phyloP scores from a whole-genome alignment of 35 echinoderm and acorn worm species.

The Ophiothrix spiculata region DNA sequence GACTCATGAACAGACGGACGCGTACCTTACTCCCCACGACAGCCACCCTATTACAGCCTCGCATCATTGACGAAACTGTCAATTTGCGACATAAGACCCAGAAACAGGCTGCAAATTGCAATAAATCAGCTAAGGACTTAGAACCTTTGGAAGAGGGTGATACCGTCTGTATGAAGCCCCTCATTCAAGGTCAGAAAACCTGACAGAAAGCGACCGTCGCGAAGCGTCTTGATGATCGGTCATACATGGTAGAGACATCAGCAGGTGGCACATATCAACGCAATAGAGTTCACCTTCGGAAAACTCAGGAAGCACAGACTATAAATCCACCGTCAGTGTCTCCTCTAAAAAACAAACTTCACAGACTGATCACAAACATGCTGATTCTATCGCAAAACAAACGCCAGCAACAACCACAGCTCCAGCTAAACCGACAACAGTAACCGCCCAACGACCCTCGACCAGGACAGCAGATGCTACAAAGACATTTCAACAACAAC shows the following conservation, averaged over 20 bases:
- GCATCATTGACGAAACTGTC: constrained; percentile 5
- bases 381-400: too few species aligned
- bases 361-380: too few species aligned
- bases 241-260: constrained; percentile 24
- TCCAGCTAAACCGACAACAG: too few species aligned
- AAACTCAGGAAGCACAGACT: constrained; percentile 8
- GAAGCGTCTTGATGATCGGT: neutral
- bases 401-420: too few species aligned
- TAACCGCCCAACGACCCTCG: too few species aligned
- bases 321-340: neutral
- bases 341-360: too few species aligned
- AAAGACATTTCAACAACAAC: too few species aligned
- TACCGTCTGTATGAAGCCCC: constrained; percentile 36
- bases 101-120: constrained; percentile 34
- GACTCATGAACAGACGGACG: constrained; percentile 51
- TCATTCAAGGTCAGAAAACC: neutral
- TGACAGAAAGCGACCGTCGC: constrained; percentile 22
- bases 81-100: neutral
- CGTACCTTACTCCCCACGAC: constrained; percentile 46
- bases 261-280: constrained; percentile 11
- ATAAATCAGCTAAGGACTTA: constrained; percentile 25
- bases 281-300: constrained; percentile 14
- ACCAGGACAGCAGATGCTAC: too few species aligned
- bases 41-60: constrained; percentile 19
- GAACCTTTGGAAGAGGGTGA: constrained; percentile 33